Base-by-base conservation (phyloP, 1,140 invertebrate species). In the Drosophila busckii region DNA sequence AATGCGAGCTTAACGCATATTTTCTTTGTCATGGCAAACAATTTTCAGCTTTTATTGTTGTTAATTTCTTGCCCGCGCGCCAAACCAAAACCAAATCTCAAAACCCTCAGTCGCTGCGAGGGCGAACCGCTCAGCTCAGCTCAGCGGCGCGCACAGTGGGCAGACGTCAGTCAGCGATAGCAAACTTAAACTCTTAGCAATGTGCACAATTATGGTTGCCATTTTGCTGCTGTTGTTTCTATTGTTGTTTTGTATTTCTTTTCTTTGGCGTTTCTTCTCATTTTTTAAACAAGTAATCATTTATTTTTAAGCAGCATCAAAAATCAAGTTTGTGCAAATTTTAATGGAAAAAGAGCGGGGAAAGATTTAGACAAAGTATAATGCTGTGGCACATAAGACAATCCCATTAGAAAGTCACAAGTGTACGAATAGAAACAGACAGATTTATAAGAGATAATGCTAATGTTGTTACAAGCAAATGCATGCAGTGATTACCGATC, bases 1-100 rank as follows among this genome's bases (percentile, higher is more conserved):
- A 42, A 58, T 22, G 28, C 23, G 31, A 37, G 55, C 38, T 53
- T 53, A 53, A 59, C 59, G 44, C 76, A 65, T 76, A 75, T 75
- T 75, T 75, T 75, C 70, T 65, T 75, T 71, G 70, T 75, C 70
- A 75, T 75, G 45, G 65, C 59, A 63, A 69, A 73, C 68, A 76
- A 76, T 76, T 76, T 76, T 42, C 70, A 76, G 66, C 70, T 66
- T 67, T 66, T 76, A 70, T 76, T 76, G 64, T 76, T 75, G 70
- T 75, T 75, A 75, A 75, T 76, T 75, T 75, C 65, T 75, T 75
- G 54, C 15, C n/a, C 64, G 53, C 52, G 44, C 70, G 70, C 65
- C 48, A 41, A 55, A 44, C 41, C 37, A 34, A 44, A 44, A 44
- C 60, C 60, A 49, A 63, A 58, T 49, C 53, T 44, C 15, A 23